Evolutionary conservation across 2,797 vertebrate species (phyloP), one percentile per base, ranked within the genome.

Genomic region (Masticophis lateralis): DNA sequence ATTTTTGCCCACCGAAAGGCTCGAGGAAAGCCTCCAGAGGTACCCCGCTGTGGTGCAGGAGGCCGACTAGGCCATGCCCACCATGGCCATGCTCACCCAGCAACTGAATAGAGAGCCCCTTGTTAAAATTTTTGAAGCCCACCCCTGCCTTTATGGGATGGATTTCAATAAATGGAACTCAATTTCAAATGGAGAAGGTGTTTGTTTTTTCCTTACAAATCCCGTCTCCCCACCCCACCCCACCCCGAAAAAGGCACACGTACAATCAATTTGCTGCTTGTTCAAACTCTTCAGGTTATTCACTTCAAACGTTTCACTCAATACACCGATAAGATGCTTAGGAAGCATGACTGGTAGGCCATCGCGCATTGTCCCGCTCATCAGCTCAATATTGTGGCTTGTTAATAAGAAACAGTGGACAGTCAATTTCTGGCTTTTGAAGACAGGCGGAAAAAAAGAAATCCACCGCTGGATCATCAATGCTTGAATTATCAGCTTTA

Each of bases 101-200:
- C 51, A 53, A 53, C 51, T 53, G 51, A 1, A 1, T 8, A 53
- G 51, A 53, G 8, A 53, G 10, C 9, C 9, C 51, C 51, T 53
- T 53, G 51, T 9, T 53, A 53, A 53, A 9, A 53, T 53, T 10
- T 53, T 53, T 53, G 51, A 53, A 53, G 8, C 51, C 51, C 51
- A 53, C 8, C 51, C 51, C 51, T 53, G 56, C 22, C 20, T 61
- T 79, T 83, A 86, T 37, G 79, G 88, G 53, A 60, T 89, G 61
- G 88, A 86, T 89, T 57, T 89, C 91, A 89, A 83, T 61, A 89
- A 60, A 89, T 83, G 28, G 66, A 51, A 60, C 91, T 32, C 88
- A 32, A 60, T 89, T 60, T 59, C 66, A 47, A 89, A 79, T 22
- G 37, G 37, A 83, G 66, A 59, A 79, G 60, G 16, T 11, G 47